Percentiles rank a stretch among this genome's conserved stretches.
phyloP scores from a whole-genome alignment of 2,113 vertebrate species.

The Jaculus jaculus region DNA sequence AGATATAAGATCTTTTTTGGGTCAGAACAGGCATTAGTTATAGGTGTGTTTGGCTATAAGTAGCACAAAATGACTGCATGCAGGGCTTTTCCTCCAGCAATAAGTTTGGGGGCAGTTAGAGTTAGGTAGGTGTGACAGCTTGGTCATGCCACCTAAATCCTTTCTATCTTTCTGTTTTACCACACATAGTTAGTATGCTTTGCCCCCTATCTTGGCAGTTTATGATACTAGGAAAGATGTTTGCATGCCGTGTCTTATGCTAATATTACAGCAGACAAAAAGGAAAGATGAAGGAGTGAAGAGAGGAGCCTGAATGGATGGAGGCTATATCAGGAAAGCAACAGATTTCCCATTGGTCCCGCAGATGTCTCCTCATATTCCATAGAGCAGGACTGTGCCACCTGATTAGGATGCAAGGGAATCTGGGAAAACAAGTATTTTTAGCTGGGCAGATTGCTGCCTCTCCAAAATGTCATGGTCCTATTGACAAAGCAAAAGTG shows the following conservation, averaged over 20 bases:
- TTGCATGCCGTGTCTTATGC: constrained; percentile 42
- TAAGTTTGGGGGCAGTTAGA: background rate
- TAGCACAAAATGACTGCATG: background rate
- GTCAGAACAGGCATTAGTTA: background rate
- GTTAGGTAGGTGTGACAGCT: background rate
- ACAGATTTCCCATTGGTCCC: constrained; percentile 53
- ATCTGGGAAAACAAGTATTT: constrained; percentile 66
- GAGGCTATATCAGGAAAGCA: constrained; percentile 53
- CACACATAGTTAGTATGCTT: constrained; percentile 34
- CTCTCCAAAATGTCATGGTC: constrained; percentile 50
- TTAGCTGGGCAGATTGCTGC: constrained; percentile 62
- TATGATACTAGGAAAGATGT: constrained; percentile 46
- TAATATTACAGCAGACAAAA: constrained; percentile 57
- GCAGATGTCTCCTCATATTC: constrained; percentile 58
- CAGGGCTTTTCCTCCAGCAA: background rate
- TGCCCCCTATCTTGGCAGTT: constrained; percentile 50
- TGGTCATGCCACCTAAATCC: background rate
- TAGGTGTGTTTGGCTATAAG: background rate
- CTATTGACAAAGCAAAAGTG: constrained; percentile 55
- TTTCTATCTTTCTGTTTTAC: constrained; percentile 31
- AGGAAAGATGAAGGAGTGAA: constrained; percentile 46
- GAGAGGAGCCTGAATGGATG: constrained; percentile 19
- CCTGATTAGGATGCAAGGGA: constrained; percentile 61
- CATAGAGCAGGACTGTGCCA: constrained; percentile 59
- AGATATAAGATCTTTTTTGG: background rate